Evolutionary conservation across 1,140 invertebrate species (phyloP), one percentile per base, ranked within the genome.

Genomic region (Sycophila sp.): DNA sequence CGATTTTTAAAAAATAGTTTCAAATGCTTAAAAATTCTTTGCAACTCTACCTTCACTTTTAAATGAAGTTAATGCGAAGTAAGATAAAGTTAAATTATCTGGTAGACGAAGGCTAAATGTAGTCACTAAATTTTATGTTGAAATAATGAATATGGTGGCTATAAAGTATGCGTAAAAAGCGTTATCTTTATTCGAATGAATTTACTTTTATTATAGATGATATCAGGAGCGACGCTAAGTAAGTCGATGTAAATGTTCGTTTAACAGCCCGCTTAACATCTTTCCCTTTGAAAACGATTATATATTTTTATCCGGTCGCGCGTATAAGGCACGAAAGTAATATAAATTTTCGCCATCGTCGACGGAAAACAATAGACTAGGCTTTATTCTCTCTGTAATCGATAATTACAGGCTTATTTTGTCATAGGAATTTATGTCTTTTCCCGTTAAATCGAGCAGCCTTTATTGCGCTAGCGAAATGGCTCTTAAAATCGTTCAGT

Each of bases 121-220:
- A n/a, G n/a, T n/a, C n/a, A n/a, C n/a, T n/a, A n/a, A n/a, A n/a
- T n/a, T n/a, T n/a, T n/a, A n/a, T n/a, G n/a, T n/a, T n/a, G n/a
- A n/a, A n/a, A n/a, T n/a, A 36, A 34, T 56, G 34, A 28, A 26
- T 45, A 30, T 45, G 38, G 30, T 17, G n/a, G 15, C 5, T 42
- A n/a, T 42, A 42, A 60, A 17, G 40, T 58, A 6, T 17, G 30
- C 45, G 22, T 40, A n/a, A 28, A 53, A 45, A 13, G 19, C 30
- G 10, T n/a, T 58, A 58, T 67, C 51, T 56, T 66, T 56, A 56
- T 67, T 42, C 6, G 19, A 67, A 45, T 4, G 26, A 67, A n/a
- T 45, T 30, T 34, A 45, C 32, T 58, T 26, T 22, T 56, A 56
- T 45, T 30, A 32, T 15, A 45, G 30, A 38, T 45, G 26, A 30